These are phyloP conservation scores for Micromys minutus DNA, from an alignment of 2,113 vertebrate genomes.

Conservation along the genomic window DNA sequence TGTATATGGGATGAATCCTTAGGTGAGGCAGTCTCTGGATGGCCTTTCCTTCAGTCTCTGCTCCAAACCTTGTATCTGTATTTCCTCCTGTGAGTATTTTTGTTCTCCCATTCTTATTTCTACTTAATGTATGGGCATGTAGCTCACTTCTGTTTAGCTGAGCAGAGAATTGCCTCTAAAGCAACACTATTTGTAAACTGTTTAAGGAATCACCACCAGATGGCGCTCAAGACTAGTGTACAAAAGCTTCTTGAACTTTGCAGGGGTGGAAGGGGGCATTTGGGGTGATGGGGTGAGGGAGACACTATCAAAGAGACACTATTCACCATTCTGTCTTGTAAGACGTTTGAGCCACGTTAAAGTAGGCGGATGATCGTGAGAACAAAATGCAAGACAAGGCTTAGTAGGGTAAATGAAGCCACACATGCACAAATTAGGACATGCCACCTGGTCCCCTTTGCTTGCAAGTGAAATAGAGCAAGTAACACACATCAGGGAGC, in stretches of 20 bases:
- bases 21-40: too few species aligned
- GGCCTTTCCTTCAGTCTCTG: too few species aligned
- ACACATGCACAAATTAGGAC: neutral
- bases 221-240: constrained; percentile 80
- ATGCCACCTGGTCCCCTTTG: neutral
- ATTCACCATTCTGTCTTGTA: too few species aligned
- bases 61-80: too few species aligned
- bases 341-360: too few species aligned
- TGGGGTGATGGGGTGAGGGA: neutral
- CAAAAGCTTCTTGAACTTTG: neutral
- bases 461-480: neutral
- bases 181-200: neutral
- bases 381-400: neutral
- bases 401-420: neutral
- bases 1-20: too few species aligned
- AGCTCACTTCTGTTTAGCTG: too few species aligned
- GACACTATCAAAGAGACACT: too few species aligned
- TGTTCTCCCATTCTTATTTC: too few species aligned
- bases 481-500: neutral
- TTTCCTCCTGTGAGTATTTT: too few species aligned
- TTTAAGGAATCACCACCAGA: constrained; percentile 79
- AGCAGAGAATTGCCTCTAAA: neutral
- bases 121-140: neutral
- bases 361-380: too few species aligned
- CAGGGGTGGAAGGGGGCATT: accelerated